Evolutionary conservation across 2,113 vertebrate species (phyloP).

Genomic region (Caloenas nicobarica): DNA sequence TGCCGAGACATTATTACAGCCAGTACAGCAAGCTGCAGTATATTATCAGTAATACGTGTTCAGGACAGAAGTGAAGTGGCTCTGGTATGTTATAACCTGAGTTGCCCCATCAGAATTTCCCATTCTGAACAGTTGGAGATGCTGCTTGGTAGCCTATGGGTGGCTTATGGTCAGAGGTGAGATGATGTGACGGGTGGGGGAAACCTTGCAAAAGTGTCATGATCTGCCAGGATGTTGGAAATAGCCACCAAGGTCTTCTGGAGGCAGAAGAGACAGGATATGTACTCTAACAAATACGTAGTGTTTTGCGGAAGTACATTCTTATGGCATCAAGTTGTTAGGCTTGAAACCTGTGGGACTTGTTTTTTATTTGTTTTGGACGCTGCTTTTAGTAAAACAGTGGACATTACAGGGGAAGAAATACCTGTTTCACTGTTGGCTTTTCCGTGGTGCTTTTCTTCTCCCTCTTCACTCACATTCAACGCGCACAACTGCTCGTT

Average conservation of each 20-base stretch:
- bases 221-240: neutral
- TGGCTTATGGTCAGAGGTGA: neutral
- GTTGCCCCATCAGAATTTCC: neutral
- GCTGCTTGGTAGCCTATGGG: neutral
- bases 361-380: neutral
- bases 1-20: neutral
- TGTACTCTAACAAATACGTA: neutral
- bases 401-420: neutral
- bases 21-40: neutral
- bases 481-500: rapidly evolving
- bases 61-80: neutral
- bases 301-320: neutral
- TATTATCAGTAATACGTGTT: neutral
- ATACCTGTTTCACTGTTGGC: neutral
- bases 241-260: neutral
- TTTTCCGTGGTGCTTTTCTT: neutral
- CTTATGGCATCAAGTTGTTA: neutral
- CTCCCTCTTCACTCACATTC: neutral
- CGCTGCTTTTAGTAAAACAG: neutral
- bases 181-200: neutral
- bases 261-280: neutral
- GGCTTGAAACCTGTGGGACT: neutral
- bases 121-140: neutral
- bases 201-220: neutral
- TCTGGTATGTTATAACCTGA: neutral